A percentile compares a stretch with the other conserved stretches of the same genome.
Evolutionary conservation across 2,888 invertebrate genomes (phyloP).

Genomic region (Argynnis bischoffii): DNA sequence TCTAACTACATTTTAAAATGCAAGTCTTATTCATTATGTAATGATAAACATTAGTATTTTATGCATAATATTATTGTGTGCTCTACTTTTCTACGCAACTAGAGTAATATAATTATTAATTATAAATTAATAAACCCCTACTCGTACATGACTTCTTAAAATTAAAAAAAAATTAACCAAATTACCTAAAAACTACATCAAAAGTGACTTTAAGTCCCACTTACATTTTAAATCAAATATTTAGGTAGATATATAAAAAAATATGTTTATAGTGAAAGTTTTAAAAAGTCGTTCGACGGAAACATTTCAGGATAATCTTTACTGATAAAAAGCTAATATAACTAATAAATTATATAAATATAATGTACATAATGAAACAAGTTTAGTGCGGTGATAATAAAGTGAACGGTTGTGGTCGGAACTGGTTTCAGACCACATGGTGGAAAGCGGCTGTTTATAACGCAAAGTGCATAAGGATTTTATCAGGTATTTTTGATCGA

Average conservation of each 20-base stretch:
- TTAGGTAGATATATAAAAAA: neutral
- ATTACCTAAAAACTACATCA: too few species aligned
- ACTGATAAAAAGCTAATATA: neutral
- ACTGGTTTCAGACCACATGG: conserved; percentile 41
- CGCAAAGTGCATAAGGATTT: conserved; percentile 18
- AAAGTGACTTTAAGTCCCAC: too few species aligned
- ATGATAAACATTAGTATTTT: conserved; percentile 14
- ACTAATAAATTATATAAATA: conserved; percentile 22
- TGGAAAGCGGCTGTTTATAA: conserved; percentile 39
- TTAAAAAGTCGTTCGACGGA: neutral
- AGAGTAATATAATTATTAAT: too few species aligned
- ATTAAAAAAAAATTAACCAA: too few species aligned
- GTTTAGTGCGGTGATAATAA: conserved; percentile 38
- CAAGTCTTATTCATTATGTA: neutral
- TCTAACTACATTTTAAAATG: conserved; percentile 28
- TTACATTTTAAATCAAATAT: neutral
- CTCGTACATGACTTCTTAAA: too few species aligned
- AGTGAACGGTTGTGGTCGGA: conserved; percentile 32
- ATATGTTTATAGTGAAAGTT: neutral
- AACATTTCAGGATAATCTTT: too few species aligned
- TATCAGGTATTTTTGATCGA: conserved; percentile 13
- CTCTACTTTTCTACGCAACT: too few species aligned
- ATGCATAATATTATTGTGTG: neutral
- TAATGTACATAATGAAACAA: conserved; percentile 39
- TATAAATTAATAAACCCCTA: too few species aligned